phyloP scores from a whole-genome alignment of 2,797 vertebrate species.

The Aldrovandia affinis region DNA sequence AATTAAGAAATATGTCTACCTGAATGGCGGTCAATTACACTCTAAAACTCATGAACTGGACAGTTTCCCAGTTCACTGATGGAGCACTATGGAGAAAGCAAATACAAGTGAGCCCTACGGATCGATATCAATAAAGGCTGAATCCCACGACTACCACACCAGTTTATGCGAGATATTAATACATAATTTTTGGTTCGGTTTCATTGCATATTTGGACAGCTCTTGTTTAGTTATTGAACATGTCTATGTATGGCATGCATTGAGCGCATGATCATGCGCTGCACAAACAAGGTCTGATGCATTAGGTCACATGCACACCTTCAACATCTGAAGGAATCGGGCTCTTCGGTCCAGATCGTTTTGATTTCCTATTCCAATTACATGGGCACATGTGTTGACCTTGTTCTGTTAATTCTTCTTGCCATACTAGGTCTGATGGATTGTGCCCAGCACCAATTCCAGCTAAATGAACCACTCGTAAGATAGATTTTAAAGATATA shows the following conservation, averaged over 20 bases:
- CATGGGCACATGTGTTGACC: neutral
- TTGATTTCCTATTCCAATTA: neutral
- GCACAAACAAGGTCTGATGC: too few relatives aligned
- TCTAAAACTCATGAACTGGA: constrained; percentile 59
- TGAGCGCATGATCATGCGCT: too few relatives aligned
- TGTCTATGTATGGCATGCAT: neutral
- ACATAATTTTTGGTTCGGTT: neutral
- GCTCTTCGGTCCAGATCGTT: neutral
- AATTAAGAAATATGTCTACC: constrained; percentile 73
- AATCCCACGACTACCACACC: neutral
- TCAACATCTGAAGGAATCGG: neutral
- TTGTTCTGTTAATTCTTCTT: neutral
- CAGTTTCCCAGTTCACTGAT: constrained; percentile 70
- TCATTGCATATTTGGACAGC: neutral
- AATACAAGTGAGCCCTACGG: neutral
- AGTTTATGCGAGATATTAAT: neutral
- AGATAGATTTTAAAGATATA: too few relatives aligned
- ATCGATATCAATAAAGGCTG: neutral
- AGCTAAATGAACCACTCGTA: too few relatives aligned
- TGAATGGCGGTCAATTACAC: constrained; percentile 70
- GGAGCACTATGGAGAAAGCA: constrained; percentile 23
- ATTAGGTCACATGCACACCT: neutral
- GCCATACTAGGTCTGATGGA: neutral
- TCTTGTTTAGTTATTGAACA: neutral
- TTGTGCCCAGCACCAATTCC: too few relatives aligned